Base-by-base conservation (phyloP, 2,888 invertebrate species). In the Odiellus spinosus region DNA sequence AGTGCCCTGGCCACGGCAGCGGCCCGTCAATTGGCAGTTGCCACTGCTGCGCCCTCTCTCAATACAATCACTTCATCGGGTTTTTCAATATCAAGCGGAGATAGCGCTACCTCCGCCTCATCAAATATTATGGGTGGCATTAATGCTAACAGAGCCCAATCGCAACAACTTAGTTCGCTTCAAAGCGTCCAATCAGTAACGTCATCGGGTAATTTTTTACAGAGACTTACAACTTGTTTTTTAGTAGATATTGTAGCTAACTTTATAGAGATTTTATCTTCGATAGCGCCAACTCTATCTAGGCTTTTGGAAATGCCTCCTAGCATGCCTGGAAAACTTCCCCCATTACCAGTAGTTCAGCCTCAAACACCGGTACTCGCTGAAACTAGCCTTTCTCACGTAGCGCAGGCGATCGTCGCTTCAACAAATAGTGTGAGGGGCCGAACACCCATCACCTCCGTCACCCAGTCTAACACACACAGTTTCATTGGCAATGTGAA, bases 261-360 rank as follows among this genome's bases (percentile, higher is more conserved):
- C 12, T 10, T 33, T 33, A 10, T 10, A 10, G 34, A 12, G 10
- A 33, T 33, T 33, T 33, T 38, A 38, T 38, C 14, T 38, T 38
- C 8, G 14, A 6, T 18, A 50, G 52, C 52, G n/a, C 52, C 52
- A 12, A 53, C 53, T 18, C 39, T 53, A 26, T 51, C 50, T 8
- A 53, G 51, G 42, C 47, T 53, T 17, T 35, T 53, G 19, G 53
- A 53, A 45, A 47, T 53, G 50, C 53, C 53, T 4, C 53, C 53
- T 15, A 49, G 52, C 36, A 44, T 50, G 12, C 52, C 52, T 6
- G 52, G 52, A 12, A 48, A 39, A 44, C 43, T 52, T 5, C 52
- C 52, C 4, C 50, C 52, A 6, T 48, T 52, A 17, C 52, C 52
- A 2, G 21, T 52, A 14, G 15, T 26, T 26, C 26, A 26, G 8